Percentiles rank a stretch among this genome's conserved stretches.
phyloP scores from a whole-genome alignment of 2,113 vertebrate species.

The Anolis carolinensis region DNA sequence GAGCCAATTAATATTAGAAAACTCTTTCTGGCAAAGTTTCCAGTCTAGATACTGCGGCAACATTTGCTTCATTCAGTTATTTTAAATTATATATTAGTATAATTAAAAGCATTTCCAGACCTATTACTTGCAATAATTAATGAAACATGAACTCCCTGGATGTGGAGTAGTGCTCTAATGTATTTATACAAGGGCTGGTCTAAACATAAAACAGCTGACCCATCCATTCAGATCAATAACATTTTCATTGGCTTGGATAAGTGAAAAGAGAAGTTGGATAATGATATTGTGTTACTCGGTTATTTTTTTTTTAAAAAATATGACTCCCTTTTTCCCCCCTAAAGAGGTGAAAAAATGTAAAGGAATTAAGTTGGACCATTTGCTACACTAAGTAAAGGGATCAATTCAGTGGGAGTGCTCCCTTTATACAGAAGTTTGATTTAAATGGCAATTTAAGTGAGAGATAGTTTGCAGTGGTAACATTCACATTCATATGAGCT shows the following conservation, averaged over 20 bases:
- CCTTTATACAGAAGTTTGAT: constrained; percentile 54
- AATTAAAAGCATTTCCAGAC: constrained; percentile 13
- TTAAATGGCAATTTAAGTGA: constrained; percentile 39
- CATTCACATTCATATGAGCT: constrained; percentile 33
- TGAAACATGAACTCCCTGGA: constrained; percentile 2
- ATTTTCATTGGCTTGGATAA: constrained; percentile 20
- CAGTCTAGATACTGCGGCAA: constrained; percentile 16
- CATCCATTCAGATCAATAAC: constrained; percentile 2
- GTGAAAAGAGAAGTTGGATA: neutral
- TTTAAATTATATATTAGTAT: constrained; percentile 37
- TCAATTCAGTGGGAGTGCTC: constrained; percentile 32
- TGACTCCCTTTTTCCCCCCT: too few species aligned
- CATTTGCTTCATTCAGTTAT: constrained; percentile 36
- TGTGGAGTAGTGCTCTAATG: neutral
- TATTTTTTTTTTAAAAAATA: neutral
- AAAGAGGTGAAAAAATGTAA: too few species aligned
- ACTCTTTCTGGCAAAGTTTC: constrained; percentile 46
- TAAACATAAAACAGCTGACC: neutral
- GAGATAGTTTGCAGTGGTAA: constrained; percentile 43
- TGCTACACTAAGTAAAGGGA: constrained; percentile 35
- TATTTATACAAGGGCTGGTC: neutral
- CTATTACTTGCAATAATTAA: constrained; percentile 30
- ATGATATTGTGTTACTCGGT: neutral
- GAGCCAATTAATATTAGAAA: constrained; percentile 55
- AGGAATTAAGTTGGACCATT: constrained; percentile 1